Evolutionary conservation across 2,888 invertebrate genomes (phyloP), one percentile per base, ranked within the genome.

Genomic region (Hemithea aestivaria): DNA sequence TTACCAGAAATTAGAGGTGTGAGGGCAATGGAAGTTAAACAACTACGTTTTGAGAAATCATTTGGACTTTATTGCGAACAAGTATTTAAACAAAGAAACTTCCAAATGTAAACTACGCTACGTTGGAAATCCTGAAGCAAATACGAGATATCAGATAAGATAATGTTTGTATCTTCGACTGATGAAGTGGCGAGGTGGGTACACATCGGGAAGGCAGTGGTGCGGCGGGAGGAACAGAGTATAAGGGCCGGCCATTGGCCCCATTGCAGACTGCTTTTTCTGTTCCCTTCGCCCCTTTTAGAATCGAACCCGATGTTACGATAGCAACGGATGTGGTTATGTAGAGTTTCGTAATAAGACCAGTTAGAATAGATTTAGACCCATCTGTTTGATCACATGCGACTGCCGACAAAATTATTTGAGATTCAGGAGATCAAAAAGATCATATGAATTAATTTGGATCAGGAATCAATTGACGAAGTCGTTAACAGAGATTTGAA

Each of bases 191-290:
- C 28, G 21, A 27, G 36, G 41, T 33, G 34, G 30, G 37, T 41
- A 44, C 35, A 29, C 45, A 48, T 48, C 50, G 51, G 51, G 45
- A 53, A 51, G 34, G 38, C 44, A 45, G 46, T 48, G 50, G 53
- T 51, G 42, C 38, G 45, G 39, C 42, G 40, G 42, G 46, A 37
- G 44, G 40, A 36, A 46, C 49, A 42, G 40, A 25, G 24, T 27
- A 25, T 12, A 29, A 35, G 62, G 63, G 42, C 52, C 70, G 79
- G 79, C 56, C 80, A 58, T 73, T 79, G 80, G 73, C 72, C 79
- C 60, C 67, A 58, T 56, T 60, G 59, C 57, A 61, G 61, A 53
- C 55, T 62, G 48, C 51, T 54, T 69, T 71, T 65, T 32, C 10
- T 39, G 26, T 32, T 45, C 71, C 63, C 35, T 28, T 59, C 54